Base-by-base conservation (phyloP, 2,113 vertebrate genomes). In the Takifugu flavidus region DNA sequence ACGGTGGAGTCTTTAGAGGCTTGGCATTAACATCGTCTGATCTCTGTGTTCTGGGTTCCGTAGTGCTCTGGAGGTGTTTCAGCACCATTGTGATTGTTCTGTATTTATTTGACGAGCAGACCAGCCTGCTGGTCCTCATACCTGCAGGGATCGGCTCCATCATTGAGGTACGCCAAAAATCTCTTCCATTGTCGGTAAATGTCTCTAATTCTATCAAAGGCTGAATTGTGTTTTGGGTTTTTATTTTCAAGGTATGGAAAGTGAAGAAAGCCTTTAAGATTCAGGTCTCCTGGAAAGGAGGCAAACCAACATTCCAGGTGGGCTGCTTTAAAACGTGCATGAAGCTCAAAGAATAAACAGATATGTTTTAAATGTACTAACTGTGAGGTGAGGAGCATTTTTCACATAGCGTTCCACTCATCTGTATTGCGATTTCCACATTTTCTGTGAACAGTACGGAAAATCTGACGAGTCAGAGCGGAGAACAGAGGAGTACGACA, bases 251-350 rank as follows among this genome's bases (percentile, higher is more conserved):
- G 96, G 92, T 98, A 14, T 99, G 97, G 97, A 99, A 99, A 78
- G 96, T 98, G 63, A 99, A 98, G 85, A 99, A 99, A 72, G 96
- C 96, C 6, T 88, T 99, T 70, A 99, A 99, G 84, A 95, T 99
- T 80, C 93, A 92, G 8, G 50, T 99, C 51, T 72, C 75, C 4
- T 99, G 95, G 94, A 92, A 90, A 69, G 91, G 93, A 68, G 75
- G 93, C 28, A 90, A 77, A 67, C 96, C 96, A 10, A 70, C 62
- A 54, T 85, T 98, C 69, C 86, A 94, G 93, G 97, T 98, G 80
- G 8, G 81, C 6, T 53, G 29, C 59, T 8, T 50, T 25, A 25
- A 49, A 49, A 25, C 2, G 7, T 49, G 44, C 11, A 25, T 8
- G n/a, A 25, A n/a, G 15, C 20, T n/a, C 47, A 7, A 4, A 8